These are phyloP conservation scores for Oncorhynchus kisutch DNA, from an alignment of 2,113 vertebrate species.

Conservation along the genomic window DNA sequence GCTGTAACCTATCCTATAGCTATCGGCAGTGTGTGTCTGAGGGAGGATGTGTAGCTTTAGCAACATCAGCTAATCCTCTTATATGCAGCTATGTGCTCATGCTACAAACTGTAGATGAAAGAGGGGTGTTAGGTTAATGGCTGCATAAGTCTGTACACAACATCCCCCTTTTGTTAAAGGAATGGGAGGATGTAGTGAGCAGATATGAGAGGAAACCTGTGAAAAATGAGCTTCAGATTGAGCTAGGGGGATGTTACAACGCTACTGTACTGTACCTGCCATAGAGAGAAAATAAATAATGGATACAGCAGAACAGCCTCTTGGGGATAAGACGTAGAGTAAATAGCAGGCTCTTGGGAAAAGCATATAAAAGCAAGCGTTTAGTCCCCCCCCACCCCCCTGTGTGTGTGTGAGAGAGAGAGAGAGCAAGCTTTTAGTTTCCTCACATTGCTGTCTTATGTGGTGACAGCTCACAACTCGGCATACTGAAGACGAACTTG, in stretches of 20 bases:
- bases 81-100: slow-evolving; percentile 44
- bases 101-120: slow-evolving; percentile 43
- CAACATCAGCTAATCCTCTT: slow-evolving; percentile 55
- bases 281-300: background rate
- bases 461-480: no score
- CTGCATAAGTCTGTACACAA: slow-evolving; percentile 17
- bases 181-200: slow-evolving; percentile 27
- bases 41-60: slow-evolving; percentile 18
- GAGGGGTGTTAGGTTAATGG: slow-evolving; percentile 34
- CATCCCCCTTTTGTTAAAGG: slow-evolving; percentile 22
- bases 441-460: no score
- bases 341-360: background rate
- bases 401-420: background rate
- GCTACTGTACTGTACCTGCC: no score
- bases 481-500: no score
- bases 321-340: background rate
- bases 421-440: background rate
- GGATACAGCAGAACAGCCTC: background rate
- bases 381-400: background rate
- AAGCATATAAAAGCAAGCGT: background rate
- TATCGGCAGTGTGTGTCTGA: no score
- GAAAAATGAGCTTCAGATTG: background rate
- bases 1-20: no score
- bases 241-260: no score
- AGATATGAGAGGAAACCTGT: background rate